Conservation (phyloP, 2,113 vertebrate species). For the Sylvietta virens region DNA sequence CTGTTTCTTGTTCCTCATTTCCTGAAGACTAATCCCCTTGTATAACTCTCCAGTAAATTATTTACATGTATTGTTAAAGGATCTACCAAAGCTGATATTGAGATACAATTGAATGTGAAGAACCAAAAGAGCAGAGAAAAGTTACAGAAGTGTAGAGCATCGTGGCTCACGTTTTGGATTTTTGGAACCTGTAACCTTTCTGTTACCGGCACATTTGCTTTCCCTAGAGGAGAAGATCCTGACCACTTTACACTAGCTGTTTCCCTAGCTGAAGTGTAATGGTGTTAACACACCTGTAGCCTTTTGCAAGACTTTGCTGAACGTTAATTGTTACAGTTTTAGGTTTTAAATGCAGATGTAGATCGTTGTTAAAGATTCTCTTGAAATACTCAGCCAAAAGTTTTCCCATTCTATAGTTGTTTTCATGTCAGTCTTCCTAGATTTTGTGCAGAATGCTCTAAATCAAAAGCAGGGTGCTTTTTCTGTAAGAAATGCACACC, state of each 20-base stretch:
- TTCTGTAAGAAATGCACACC: neutral
- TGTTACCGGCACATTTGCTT: neutral
- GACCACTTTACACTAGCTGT: neutral
- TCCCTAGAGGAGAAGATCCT: neutral
- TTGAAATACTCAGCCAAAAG: neutral
- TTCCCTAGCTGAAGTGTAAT: neutral
- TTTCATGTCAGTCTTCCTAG: neutral
- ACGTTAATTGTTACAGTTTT: neutral
- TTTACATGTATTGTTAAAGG: neutral
- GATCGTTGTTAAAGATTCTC: neutral
- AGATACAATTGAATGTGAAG: neutral
- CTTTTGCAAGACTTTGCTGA: neutral
- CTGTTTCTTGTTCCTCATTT: conserved; percentile 31
- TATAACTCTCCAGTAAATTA: conserved; percentile 1
- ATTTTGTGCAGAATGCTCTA: neutral
- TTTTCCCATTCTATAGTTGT: neutral
- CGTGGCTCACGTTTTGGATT: fast-evolving
- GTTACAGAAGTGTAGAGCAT: neutral
- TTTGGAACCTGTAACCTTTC: neutral
- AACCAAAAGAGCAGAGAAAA: neutral
- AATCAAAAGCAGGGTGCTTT: neutral
- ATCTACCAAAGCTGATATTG: neutral
- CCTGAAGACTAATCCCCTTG: conserved; percentile 31
- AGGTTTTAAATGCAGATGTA: neutral
- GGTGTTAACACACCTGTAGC: neutral